Percentiles rank a stretch among this genome's conserved stretches.
Conservation (phyloP, 1,140 invertebrate species). For the Eriocheir sinensis region DNA sequence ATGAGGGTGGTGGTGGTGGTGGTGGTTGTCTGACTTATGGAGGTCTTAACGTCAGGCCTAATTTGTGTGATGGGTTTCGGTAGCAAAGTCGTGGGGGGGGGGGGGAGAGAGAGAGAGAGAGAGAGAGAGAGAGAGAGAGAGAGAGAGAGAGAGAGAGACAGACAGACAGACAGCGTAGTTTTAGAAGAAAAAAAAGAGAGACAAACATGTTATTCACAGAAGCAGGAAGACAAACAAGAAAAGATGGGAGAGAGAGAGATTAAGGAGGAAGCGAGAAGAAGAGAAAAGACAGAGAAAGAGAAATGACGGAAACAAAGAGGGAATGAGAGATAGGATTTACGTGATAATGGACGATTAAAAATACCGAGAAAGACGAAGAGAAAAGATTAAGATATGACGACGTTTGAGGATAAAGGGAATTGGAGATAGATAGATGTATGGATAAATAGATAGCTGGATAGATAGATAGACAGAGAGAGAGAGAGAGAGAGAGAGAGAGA, state of each 20-base stretch:
- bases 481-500: slow-evolving; percentile 22
- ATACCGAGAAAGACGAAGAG: not conserved
- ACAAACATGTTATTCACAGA: not conserved
- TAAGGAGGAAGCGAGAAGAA: slow-evolving; percentile 8
- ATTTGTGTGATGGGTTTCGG: not conserved
- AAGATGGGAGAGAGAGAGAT: not conserved
- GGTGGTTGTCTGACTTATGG: not conserved
- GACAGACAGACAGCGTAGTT: not conserved
- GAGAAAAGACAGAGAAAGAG: not conserved
- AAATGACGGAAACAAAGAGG: not conserved
- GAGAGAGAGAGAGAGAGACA: not conserved
- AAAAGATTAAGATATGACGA: not conserved
- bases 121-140: slow-evolving; percentile 36
- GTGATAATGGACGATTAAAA: not conserved
- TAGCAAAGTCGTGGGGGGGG: not conserved
- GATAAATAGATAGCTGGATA: no score
- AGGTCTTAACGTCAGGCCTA: not conserved
- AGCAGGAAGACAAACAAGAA: not conserved
- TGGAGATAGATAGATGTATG: not conserved
- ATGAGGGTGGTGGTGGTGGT: not conserved
- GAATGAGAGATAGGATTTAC: not conserved
- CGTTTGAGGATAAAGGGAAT: not conserved
- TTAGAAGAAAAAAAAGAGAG: not conserved
- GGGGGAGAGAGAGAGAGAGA: not conserved
- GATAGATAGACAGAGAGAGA: no score